A percentile compares a stretch with the other conserved stretches of the same genome.
Evolutionary conservation across 1,140 invertebrate genomes (phyloP).

Genomic region (Leptonema lineaticorne): DNA sequence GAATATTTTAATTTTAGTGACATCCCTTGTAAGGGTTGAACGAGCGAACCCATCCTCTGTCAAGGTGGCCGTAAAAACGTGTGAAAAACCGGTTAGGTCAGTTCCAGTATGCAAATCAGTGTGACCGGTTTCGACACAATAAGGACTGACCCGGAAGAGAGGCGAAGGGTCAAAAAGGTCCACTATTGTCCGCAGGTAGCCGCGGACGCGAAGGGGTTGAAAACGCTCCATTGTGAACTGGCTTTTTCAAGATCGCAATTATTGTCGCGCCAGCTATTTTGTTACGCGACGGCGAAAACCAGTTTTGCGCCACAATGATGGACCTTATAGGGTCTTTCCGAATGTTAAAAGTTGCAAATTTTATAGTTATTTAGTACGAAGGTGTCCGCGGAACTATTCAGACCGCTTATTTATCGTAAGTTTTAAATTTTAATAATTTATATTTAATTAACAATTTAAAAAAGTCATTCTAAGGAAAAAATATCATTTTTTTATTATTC

Average conservation of each 20-base stretch:
- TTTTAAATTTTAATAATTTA: background rate
- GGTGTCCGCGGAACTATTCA: background rate
- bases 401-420: background rate
- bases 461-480: too few species aligned
- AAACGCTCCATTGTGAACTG: background rate
- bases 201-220: constrained; percentile 22
- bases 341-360: background rate
- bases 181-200: constrained; percentile 36
- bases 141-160: constrained; percentile 33
- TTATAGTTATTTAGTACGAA: constrained; percentile 11
- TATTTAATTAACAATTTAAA: too few species aligned
- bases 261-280: constrained; percentile 7
- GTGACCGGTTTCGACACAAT: constrained; percentile 30
- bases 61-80: constrained; percentile 27
- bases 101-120: constrained; percentile 42
- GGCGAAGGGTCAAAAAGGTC: constrained; percentile 36
- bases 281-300: constrained; percentile 5
- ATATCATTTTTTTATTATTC: too few species aligned
- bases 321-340: background rate
- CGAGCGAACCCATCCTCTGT: constrained; percentile 20
- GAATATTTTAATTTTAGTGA: background rate
- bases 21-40: background rate
- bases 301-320: constrained; percentile 9
- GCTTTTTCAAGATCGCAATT: constrained; percentile 1
- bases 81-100: constrained; percentile 43